phyloP scores from a whole-genome alignment of 2,888 invertebrate species.

The Lepas anatifera region DNA sequence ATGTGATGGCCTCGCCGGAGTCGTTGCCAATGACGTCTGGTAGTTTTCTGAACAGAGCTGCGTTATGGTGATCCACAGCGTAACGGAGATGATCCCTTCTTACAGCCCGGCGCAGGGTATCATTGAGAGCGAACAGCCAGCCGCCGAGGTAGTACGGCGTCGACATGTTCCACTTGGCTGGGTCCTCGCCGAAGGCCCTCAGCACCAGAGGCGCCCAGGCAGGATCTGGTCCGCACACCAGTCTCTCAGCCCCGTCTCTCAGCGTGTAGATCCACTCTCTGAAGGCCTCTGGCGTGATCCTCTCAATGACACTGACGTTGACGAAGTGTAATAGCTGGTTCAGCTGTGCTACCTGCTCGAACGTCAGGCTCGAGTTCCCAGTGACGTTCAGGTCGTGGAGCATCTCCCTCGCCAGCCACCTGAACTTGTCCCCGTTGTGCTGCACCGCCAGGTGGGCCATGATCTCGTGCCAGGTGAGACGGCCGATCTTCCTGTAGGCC shows the following conservation, averaged over 20 bases:
- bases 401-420: not conserved
- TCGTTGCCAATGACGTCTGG: not conserved
- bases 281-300: not conserved
- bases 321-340: conserved; percentile 12
- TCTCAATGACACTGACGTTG: not conserved
- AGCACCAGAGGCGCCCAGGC: not conserved
- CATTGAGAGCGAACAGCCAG: conserved; percentile 8
- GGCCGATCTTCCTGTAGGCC: not conserved
- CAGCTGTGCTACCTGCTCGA: not conserved
- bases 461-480: not conserved
- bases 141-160: conserved; percentile 5
- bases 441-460: not conserved
- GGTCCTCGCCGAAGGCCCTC: not conserved
- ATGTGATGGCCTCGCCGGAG: not conserved
- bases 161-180: not conserved
- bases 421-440: not conserved
- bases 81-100: not conserved
- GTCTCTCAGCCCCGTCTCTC: not conserved
- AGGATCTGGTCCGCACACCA: not conserved
- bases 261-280: conserved; percentile 6
- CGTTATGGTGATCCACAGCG: not conserved
- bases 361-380: not conserved
- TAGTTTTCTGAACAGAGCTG: not conserved
- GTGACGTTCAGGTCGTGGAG: conserved; percentile 2
- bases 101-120: not conserved